A percentile compares a stretch with the other conserved stretches of the same genome.
phyloP scores from a whole-genome alignment of 1,140 invertebrate genomes.

The Bradysia coprophila region DNA sequence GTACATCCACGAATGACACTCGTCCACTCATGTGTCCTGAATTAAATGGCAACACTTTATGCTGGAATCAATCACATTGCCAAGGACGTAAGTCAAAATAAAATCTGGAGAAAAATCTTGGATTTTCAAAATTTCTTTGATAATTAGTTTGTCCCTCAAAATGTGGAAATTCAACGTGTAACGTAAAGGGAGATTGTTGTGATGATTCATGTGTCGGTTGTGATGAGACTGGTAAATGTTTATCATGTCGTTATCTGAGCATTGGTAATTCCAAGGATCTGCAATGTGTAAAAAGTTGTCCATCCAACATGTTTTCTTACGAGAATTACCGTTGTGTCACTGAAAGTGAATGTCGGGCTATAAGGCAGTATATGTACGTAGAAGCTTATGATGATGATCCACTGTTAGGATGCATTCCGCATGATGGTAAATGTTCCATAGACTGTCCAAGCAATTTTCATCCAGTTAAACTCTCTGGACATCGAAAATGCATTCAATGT shows the following conservation, averaged over 20 bases:
- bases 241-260: constrained; percentile 49
- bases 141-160: constrained; percentile 34
- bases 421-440: constrained; percentile 44
- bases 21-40: no score
- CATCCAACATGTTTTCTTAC: constrained; percentile 34
- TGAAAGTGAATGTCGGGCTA: constrained; percentile 45
- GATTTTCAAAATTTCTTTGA: constrained; percentile 5
- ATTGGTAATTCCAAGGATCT: constrained; percentile 30
- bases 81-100: constrained; percentile 34
- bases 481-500: constrained; percentile 28
- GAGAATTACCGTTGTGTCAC: constrained; percentile 44
- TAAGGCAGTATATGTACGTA: constrained; percentile 27
- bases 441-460: constrained; percentile 57
- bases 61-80: constrained; percentile 60
- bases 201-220: constrained; percentile 68
- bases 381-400: neutral
- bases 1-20: no score
- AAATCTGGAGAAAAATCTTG: neutral
- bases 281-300: constrained; percentile 51
- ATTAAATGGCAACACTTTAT: no score
- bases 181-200: constrained; percentile 47
- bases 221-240: constrained; percentile 39
- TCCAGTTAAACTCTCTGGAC: constrained; percentile 15
- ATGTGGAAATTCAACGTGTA: constrained; percentile 29
- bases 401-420: constrained; percentile 28